A percentile compares a stretch with the other conserved stretches of the same genome.
Evolutionary conservation across 2,113 vertebrate species (phyloP).

Genomic region (Ailuropoda melanoleuca): DNA sequence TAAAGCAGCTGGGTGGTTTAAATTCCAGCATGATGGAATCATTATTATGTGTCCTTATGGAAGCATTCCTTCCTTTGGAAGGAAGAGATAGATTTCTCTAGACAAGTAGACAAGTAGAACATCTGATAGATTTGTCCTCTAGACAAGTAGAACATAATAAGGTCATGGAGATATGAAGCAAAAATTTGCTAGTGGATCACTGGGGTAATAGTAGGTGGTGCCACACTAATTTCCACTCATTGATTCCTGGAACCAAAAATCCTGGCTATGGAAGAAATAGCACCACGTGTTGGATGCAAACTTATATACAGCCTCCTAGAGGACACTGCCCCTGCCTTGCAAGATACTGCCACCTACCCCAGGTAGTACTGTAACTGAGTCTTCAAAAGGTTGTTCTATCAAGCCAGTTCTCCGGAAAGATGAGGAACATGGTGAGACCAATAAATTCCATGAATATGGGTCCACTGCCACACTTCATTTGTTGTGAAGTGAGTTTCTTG

Average conservation of each 20-base stretch:
- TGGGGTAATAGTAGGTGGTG: not conserved
- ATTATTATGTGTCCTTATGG: not conserved
- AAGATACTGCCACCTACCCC: not conserved
- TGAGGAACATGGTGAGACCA: not conserved
- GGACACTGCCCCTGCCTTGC: not conserved
- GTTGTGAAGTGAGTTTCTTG: not conserved
- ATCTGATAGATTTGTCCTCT: not conserved
- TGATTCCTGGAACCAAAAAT: not conserved
- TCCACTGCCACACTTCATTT: not conserved
- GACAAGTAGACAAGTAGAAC: not conserved
- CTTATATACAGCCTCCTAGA: not conserved
- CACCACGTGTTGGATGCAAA: not conserved
- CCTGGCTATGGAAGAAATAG: not conserved
- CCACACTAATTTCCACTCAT: not conserved
- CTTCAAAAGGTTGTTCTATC: not conserved
- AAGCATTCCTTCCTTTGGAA: not conserved
- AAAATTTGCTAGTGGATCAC: not conserved
- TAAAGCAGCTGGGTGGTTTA: not conserved
- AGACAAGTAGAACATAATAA: not conserved
- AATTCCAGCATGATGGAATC: not conserved
- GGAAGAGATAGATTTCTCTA: not conserved
- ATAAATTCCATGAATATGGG: not conserved
- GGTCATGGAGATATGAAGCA: not conserved
- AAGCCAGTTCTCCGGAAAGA: not conserved
- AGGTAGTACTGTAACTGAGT: not conserved